These are phyloP conservation scores for Scopus umbretta DNA, from an alignment of 2,113 vertebrate genomes.

Conservation along the genomic window DNA sequence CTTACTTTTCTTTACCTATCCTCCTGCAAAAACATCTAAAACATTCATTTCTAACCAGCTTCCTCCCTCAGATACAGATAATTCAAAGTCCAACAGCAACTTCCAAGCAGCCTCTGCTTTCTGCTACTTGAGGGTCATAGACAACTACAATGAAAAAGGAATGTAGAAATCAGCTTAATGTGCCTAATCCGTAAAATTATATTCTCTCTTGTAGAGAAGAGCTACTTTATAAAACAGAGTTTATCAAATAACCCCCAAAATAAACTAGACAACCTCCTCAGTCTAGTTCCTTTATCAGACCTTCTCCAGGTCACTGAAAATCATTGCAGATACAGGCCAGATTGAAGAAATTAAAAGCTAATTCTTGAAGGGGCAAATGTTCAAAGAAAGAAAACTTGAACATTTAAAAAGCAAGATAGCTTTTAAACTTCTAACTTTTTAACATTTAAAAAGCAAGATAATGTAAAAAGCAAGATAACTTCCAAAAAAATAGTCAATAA, in stretches of 20 bases:
- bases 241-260: background rate
- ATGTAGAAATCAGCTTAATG: background rate
- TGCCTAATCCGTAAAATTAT: background rate
- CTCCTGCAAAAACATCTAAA: background rate
- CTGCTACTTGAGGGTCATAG: background rate
- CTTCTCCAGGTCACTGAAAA: background rate
- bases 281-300: background rate
- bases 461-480: background rate
- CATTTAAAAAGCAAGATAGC: background rate
- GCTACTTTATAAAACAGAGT: background rate
- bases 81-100: background rate
- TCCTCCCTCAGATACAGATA: background rate
- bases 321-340: background rate
- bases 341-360: background rate
- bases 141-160: background rate
- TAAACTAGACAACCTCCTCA: background rate
- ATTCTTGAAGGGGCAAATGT: background rate
- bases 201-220: background rate
- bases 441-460: background rate
- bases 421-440: background rate
- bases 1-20: background rate
- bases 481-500: background rate
- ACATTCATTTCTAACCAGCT: background rate
- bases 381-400: background rate
- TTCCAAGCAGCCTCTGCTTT: background rate